A percentile compares a stretch with the other conserved stretches of the same genome.
Evolutionary conservation across 2,113 vertebrate species (phyloP).

Genomic region (Otolemur garnettii): DNA sequence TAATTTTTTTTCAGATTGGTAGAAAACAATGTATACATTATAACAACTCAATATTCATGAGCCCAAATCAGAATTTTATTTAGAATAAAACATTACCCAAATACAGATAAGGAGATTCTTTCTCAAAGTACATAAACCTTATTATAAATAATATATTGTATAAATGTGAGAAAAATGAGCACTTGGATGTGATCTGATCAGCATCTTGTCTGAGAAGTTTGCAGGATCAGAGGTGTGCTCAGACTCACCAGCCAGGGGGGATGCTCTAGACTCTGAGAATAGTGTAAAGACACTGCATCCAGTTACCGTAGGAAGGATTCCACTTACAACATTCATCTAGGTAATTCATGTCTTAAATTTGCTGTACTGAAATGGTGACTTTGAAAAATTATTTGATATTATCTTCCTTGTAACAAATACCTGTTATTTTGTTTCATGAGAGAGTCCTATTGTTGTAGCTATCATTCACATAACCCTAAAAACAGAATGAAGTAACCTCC

Average conservation of each 20-base stretch:
- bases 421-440: background rate
- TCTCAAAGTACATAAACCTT: background rate
- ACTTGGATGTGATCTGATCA: background rate
- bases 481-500: rapidly evolving
- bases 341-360: no score
- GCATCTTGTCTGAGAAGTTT: background rate
- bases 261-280: background rate
- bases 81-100: background rate
- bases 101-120: background rate
- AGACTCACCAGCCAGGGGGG: background rate
- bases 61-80: background rate
- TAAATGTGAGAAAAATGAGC: background rate
- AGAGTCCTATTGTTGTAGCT: no score
- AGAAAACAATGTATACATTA: background rate
- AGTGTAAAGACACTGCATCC: rapidly evolving
- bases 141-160: background rate
- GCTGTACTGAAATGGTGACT: background rate
- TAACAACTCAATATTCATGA: background rate
- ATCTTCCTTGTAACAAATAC: background rate
- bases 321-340: background rate
- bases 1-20: background rate
- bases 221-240: background rate
- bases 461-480: background rate
- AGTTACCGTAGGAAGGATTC: no score
- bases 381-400: background rate